Conservation (phyloP, 2,113 vertebrate genomes). For the Suncus etruscus region DNA sequence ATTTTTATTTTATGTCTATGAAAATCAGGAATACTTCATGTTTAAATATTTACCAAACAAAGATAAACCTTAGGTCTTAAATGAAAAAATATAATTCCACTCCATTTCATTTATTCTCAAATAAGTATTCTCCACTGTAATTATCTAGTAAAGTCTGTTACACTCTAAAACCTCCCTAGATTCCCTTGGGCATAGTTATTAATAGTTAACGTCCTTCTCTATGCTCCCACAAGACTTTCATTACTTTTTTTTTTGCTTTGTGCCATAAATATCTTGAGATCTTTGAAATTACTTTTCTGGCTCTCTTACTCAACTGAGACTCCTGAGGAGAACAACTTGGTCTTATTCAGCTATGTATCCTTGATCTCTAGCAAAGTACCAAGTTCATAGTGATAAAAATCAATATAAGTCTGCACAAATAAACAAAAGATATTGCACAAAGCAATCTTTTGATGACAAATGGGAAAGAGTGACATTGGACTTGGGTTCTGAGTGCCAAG, state of each 20-base stretch:
- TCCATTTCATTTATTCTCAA: slow-evolving; percentile 63
- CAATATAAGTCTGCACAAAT: slow-evolving; percentile 38
- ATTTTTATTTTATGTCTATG: neutral
- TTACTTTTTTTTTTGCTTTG: slow-evolving; percentile 34
- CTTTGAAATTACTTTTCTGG: slow-evolving; percentile 68
- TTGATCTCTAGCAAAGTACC: slow-evolving; percentile 36
- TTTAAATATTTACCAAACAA: slow-evolving; percentile 70
- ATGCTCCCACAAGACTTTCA: slow-evolving; percentile 50
- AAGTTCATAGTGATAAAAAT: slow-evolving; percentile 46
- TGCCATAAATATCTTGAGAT: slow-evolving; percentile 70
- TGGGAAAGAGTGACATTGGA: slow-evolving; percentile 28
- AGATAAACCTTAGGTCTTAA: slow-evolving; percentile 52
- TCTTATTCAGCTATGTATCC: slow-evolving; percentile 45
- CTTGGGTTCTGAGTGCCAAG: neutral
- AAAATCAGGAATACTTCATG: slow-evolving; percentile 21
- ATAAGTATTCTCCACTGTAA: slow-evolving; percentile 58
- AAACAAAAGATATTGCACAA: slow-evolving; percentile 27
- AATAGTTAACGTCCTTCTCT: slow-evolving; percentile 60
- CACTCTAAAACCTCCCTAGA: slow-evolving; percentile 67
- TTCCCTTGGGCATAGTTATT: slow-evolving; percentile 73
- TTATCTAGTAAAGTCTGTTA: slow-evolving; percentile 68
- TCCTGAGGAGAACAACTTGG: slow-evolving; percentile 47
- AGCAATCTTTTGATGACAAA: neutral
- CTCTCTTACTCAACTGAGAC: slow-evolving; percentile 53
- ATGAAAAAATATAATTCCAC: slow-evolving; percentile 51